A percentile compares a stretch with the other conserved stretches of the same genome.
Conservation (phyloP, 2,888 invertebrate species). For the Ypsolopha sequella region DNA sequence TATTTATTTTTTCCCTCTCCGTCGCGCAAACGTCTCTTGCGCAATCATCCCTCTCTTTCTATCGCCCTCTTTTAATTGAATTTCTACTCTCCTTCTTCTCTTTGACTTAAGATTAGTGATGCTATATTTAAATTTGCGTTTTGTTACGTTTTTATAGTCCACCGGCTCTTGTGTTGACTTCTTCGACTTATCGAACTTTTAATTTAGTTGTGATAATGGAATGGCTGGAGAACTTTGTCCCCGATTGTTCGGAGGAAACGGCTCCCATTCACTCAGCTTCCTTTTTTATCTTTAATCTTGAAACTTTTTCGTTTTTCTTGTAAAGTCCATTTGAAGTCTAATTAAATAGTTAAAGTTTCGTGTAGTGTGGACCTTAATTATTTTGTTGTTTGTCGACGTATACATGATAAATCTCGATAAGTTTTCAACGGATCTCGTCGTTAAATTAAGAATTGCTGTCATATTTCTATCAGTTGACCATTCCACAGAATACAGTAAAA, state of each 20-base stretch:
- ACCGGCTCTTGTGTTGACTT: conserved; percentile 21
- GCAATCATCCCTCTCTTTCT: conserved; percentile 31
- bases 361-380: neutral
- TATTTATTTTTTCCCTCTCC: conserved; percentile 52
- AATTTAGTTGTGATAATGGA: conserved; percentile 48
- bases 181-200: conserved; percentile 44
- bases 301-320: neutral
- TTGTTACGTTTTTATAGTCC: conserved; percentile 60
- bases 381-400: neutral
- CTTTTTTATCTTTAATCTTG: neutral
- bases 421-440: conserved; percentile 8
- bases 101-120: conserved; percentile 68
- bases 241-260: neutral
- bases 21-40: conserved; percentile 26
- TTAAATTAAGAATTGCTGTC: conserved; percentile 38
- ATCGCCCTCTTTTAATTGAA: conserved; percentile 57
- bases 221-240: conserved; percentile 15
- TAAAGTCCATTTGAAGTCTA: neutral
- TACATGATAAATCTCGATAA: neutral
- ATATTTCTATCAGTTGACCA: conserved; percentile 49
- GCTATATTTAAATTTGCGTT: conserved; percentile 61
- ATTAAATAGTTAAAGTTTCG: neutral
- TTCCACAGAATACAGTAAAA: conserved; percentile 28
- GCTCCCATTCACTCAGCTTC: neutral
- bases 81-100: conserved; percentile 60